A percentile compares a stretch with the other conserved stretches of the same genome.
These are phyloP conservation scores for Myrmophylax atrothorax DNA, from an alignment of 2,113 vertebrate species.

Conservation along the genomic window DNA sequence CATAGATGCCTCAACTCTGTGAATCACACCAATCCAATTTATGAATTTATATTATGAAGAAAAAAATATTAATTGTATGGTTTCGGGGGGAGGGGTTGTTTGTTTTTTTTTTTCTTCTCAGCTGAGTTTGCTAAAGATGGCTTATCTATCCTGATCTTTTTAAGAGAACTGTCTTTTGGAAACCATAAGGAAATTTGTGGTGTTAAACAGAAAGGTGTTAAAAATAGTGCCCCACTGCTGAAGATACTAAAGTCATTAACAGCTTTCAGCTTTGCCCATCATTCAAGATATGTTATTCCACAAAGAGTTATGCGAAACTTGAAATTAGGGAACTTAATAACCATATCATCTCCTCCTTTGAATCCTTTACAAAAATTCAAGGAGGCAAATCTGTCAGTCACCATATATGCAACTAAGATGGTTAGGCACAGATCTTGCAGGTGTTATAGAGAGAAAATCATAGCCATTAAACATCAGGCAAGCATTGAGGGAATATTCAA, in stretches of 20 bases:
- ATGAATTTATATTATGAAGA: background rate
- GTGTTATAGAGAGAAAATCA: background rate
- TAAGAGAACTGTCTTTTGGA: background rate
- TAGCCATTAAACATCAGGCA: background rate
- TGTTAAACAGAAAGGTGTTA: background rate
- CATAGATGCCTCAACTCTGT: background rate
- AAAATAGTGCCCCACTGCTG: background rate
- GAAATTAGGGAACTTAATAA: background rate
- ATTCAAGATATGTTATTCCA: background rate
- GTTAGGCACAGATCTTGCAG: background rate
- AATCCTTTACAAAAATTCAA: background rate
- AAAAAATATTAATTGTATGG: background rate
- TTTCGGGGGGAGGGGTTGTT: background rate
- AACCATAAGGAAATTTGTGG: background rate
- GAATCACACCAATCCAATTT: background rate
- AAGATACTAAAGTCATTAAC: background rate
- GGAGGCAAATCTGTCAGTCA: background rate
- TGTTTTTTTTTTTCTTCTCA: fast-evolving
- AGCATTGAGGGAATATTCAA: background rate
- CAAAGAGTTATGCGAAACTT: background rate
- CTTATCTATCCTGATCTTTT: background rate
- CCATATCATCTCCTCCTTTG: background rate
- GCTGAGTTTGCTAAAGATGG: background rate
- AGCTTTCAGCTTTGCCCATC: background rate
- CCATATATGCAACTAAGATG: background rate